phyloP scores from a whole-genome alignment of 1,140 invertebrate genomes.

The Drosophila busckii region DNA sequence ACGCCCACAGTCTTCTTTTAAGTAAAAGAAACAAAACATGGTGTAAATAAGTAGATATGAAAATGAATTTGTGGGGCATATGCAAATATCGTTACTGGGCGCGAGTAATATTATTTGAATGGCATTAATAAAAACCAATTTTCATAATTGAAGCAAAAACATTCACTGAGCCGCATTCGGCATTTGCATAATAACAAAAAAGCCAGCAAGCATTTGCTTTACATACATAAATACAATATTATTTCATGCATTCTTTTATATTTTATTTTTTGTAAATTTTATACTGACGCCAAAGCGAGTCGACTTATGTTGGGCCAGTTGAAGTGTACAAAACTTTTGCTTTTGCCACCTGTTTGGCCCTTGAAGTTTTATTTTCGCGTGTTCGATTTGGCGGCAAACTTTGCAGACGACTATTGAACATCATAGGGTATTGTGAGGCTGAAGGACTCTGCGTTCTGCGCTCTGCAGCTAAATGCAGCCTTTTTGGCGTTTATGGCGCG shows the following conservation, averaged over 20 bases:
- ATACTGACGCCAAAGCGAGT: slow-evolving; percentile 4
- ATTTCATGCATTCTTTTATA: slow-evolving; percentile 2
- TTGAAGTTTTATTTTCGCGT: slow-evolving; percentile 32
- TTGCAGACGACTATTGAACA: slow-evolving; percentile 62
- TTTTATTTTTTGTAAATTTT: background rate
- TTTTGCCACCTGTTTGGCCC: slow-evolving; percentile 37
- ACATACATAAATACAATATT: slow-evolving; percentile 32
- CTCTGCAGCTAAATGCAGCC: slow-evolving; percentile 43
- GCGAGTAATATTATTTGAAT: slow-evolving; percentile 75
- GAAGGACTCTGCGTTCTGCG: background rate
- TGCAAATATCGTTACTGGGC: slow-evolving; percentile 66
- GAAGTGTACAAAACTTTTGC: slow-evolving; percentile 15
- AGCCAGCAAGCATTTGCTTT: slow-evolving; percentile 35
- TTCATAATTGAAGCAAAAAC: slow-evolving; percentile 61
- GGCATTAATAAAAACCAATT: slow-evolving; percentile 69
- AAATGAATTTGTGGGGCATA: slow-evolving; percentile 33
- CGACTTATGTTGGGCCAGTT: slow-evolving; percentile 9
- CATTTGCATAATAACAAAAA: slow-evolving; percentile 51
- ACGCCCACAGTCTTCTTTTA: no score
- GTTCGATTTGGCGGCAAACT: slow-evolving; percentile 41
- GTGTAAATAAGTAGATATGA: slow-evolving; percentile 23
- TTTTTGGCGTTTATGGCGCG: slow-evolving; percentile 58
- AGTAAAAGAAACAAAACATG: background rate
- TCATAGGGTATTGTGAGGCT: slow-evolving; percentile 1
- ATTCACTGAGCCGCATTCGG: slow-evolving; percentile 38